Conservation (phyloP, 2,797 vertebrate species). For the Ptychadena robeensis region DNA sequence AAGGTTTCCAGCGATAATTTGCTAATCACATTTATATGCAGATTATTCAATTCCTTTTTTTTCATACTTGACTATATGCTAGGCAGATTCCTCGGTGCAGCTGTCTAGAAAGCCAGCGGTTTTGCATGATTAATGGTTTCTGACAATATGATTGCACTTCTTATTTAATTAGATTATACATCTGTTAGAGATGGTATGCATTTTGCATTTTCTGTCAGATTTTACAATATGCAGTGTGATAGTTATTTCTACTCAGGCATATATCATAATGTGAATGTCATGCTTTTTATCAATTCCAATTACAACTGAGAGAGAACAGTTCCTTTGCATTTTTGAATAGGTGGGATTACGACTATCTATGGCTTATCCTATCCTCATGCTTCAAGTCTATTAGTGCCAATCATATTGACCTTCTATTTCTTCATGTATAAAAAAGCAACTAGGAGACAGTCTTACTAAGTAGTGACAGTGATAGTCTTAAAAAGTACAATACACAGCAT, state of each 20-base stretch:
- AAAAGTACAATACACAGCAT: too few relatives aligned
- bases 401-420: too few relatives aligned
- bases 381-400: too few relatives aligned
- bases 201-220: constrained; percentile 74
- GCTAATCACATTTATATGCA: constrained; percentile 61
- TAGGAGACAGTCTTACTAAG: too few relatives aligned
- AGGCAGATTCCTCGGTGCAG: constrained; percentile 64
- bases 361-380: not conserved
- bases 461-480: too few relatives aligned
- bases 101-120: constrained; percentile 72
- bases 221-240: constrained; percentile 72
- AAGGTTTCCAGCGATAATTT: constrained; percentile 43
- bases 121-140: constrained; percentile 80
- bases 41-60: constrained; percentile 49
- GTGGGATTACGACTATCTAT: not conserved
- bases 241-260: constrained; percentile 64
- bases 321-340: constrained; percentile 22
- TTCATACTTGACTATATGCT: constrained; percentile 31
- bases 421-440: too few relatives aligned
- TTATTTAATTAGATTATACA: constrained; percentile 80
- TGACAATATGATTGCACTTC: constrained; percentile 80
- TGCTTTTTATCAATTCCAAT: constrained; percentile 57
- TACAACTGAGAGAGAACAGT: constrained; percentile 10
- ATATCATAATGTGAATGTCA: constrained; percentile 38
- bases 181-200: constrained; percentile 75